Evolutionary conservation across 2,888 invertebrate species (phyloP).

Genomic region (Fragum sueziense): DNA sequence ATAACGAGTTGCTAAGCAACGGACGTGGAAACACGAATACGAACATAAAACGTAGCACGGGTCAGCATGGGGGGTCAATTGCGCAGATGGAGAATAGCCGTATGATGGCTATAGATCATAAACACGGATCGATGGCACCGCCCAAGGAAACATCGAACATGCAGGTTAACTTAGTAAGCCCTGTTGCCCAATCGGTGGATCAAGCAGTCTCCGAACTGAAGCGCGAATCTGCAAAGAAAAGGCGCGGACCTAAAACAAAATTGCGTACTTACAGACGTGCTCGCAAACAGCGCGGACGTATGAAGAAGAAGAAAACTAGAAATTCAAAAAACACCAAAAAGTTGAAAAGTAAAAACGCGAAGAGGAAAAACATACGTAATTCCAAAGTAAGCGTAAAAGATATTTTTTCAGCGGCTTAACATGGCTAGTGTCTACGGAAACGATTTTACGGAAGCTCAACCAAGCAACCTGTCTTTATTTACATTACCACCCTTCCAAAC

Average conservation of each 20-base stretch:
- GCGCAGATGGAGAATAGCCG: not conserved
- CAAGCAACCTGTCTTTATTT: conserved; percentile 23
- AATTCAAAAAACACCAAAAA: conserved; percentile 2
- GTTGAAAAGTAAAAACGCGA: conserved; percentile 11
- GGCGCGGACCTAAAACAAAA: not conserved
- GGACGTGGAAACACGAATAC: not conserved
- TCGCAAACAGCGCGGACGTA: not conserved
- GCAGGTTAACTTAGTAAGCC: not conserved
- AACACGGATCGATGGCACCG: not conserved
- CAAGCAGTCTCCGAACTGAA: conserved; percentile 1
- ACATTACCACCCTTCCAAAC: conserved; percentile 16
- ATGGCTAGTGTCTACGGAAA: not conserved
- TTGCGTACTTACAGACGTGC: not conserved
- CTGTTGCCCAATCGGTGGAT: not conserved
- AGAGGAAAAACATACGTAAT: not conserved
- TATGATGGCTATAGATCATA: not conserved
- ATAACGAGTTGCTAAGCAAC: conserved; percentile 3
- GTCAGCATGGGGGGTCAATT: not conserved
- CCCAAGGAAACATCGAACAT: not conserved
- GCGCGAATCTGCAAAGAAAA: not conserved
- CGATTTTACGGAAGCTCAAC: conserved; percentile 19
- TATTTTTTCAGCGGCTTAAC: not conserved
- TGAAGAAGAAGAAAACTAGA: conserved; percentile 14
- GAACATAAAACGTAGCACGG: not conserved
- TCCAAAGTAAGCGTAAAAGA: conserved; percentile 5